Evolutionary conservation across 2,888 invertebrate species (phyloP).

Genomic region (Platypus cylindrus): DNA sequence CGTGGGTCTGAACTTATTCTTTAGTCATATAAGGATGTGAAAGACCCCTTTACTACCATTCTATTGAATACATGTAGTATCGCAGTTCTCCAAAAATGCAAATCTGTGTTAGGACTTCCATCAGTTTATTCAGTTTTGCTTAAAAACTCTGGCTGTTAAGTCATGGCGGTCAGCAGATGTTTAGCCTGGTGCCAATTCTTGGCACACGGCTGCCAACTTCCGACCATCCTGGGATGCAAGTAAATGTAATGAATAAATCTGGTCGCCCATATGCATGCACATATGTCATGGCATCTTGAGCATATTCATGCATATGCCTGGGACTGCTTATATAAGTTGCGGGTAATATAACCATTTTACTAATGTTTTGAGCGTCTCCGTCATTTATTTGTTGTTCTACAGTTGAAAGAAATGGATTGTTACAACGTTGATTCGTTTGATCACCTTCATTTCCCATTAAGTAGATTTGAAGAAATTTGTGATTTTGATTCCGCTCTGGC

Average conservation of each 20-base stretch:
- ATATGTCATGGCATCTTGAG: constrained; percentile 26
- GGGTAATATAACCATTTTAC: too few relatives aligned
- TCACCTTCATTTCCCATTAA: too few relatives aligned
- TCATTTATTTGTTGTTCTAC: too few relatives aligned
- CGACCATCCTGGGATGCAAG: constrained; percentile 6
- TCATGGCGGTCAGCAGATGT: constrained; percentile 5
- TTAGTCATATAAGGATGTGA: constrained; percentile 6
- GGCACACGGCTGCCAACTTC: constrained; percentile 7
- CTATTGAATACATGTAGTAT: constrained; percentile 6
- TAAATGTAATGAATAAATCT: constrained; percentile 9
- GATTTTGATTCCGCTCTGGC: too few relatives aligned
- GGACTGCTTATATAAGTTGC: constrained; percentile 23
- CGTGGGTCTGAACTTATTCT: constrained; percentile 1
- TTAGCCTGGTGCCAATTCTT: background rate
- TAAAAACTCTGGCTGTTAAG: constrained; percentile 7
- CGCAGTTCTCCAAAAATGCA: constrained; percentile 6
- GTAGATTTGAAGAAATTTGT: too few relatives aligned
- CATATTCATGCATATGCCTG: constrained; percentile 24
- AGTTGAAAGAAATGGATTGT: too few relatives aligned
- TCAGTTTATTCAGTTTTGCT: constrained; percentile 7
- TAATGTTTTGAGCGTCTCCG: constrained; percentile 17
- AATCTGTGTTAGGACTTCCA: constrained; percentile 1
- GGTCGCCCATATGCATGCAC: constrained; percentile 17
- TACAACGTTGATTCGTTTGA: too few relatives aligned
- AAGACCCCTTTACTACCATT: constrained; percentile 9